Base-by-base conservation (phyloP, 1,140 invertebrate species). In the Penaeus vannamei region DNA sequence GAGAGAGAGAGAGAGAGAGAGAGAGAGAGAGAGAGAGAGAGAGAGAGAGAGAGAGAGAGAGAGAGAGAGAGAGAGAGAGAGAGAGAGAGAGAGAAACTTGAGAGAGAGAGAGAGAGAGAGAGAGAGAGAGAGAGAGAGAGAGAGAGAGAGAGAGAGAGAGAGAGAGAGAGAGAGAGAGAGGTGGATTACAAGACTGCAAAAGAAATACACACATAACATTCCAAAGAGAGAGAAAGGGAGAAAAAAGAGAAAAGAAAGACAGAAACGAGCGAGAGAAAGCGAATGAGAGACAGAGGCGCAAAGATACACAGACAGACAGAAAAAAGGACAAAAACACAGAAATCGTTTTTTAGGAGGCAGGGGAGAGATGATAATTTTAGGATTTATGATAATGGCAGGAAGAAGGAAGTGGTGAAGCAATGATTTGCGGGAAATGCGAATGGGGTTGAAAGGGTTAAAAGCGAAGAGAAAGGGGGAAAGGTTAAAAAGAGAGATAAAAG, bases 51-150 rank as follows among this genome's bases (percentile, higher is more conserved):
- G 14, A 26, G n/a, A 29, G 26, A 29, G 26, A 77, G 36, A 36
- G 36, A 29, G 46, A 77, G 26, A 77, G 46, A 77, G 22, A 26
- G 46, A 26, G 46, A 77, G 46, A 17, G 72, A 76, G 72, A n/a
- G n/a, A 22, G 36, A 17, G 26, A 17, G 36, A 22, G 26, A 29
- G 46, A 7, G 46, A 19, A 0, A 20, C 8, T 32, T 76, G 46
- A 29, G 22, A 8, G 46, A 29, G 26, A 77, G 26, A 20, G 46
- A 29, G 72, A 77, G 26, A 29, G 46, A 42, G 7, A 77, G 46
- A 26, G 46, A 7, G 46, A 77, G 26, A 77, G n/a, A 77, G 26
- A 77, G 72, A 77, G 79, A 80, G 79, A 80, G 79, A 46, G 32
- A 46, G 79, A 4, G 36, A 46, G 79, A 42, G 79, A 46, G 36